Percentiles rank a stretch among this genome's conserved stretches.
phyloP scores from a whole-genome alignment of 2,113 vertebrate genomes.

The Apodemus sylvaticus region DNA sequence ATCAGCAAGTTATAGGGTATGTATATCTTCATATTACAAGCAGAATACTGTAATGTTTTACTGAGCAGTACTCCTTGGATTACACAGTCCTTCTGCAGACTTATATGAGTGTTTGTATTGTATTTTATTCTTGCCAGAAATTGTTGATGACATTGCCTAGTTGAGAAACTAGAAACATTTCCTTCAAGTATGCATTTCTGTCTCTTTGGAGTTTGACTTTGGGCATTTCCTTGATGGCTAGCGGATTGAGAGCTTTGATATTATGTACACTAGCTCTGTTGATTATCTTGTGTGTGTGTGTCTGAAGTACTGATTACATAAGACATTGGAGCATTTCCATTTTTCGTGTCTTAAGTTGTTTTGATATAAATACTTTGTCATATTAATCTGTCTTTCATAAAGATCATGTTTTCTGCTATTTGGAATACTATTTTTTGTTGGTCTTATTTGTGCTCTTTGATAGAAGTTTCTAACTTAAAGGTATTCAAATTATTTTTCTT shows the following conservation, averaged over 20 bases:
- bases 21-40: neutral
- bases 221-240: conserved; percentile 31
- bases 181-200: neutral
- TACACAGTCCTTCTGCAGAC: neutral
- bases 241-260: neutral
- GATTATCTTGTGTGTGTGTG: neutral
- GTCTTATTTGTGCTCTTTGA: neutral
- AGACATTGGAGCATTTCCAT: neutral
- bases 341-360: conserved; percentile 23
- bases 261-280: neutral
- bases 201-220: conserved; percentile 49
- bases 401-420: neutral
- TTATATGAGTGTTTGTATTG: neutral
- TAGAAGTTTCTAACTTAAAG: conserved; percentile 34
- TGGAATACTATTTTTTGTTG: conserved; percentile 1
- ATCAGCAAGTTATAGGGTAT: neutral
- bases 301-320: conserved; percentile 29
- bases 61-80: neutral
- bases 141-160: neutral
- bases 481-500: conserved; percentile 10
- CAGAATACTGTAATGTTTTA: neutral
- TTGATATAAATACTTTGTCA: conserved; percentile 17
- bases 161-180: neutral
- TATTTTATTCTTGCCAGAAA: neutral
- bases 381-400: neutral